Conservation (phyloP, 64 coral and sea anemone genomes). For the Trachythela sp. region DNA sequence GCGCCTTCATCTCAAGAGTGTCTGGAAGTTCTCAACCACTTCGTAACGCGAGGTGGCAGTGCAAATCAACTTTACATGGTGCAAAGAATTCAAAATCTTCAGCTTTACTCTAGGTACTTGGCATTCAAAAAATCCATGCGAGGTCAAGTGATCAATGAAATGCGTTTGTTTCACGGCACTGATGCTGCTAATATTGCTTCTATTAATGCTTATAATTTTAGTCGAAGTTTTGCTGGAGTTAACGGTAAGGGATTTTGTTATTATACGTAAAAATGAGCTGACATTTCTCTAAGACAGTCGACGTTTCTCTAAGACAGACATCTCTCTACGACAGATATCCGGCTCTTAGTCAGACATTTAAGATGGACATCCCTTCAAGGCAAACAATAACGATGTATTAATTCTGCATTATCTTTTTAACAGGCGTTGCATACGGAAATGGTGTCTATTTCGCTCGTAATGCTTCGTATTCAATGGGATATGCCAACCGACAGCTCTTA, state of each 20-base stretch:
- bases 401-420: neutral
- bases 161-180: neutral
- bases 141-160: constrained; percentile 11
- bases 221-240: constrained; percentile 1
- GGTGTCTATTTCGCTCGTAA: constrained; percentile 13
- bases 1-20: neutral
- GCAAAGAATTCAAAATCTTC: constrained; percentile 17
- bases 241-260: neutral
- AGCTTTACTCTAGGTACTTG: neutral
- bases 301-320: no score
- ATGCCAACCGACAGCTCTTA: neutral
- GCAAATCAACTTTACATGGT: neutral
- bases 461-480: neutral
- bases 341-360: no score
- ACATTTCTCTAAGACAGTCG: neutral
- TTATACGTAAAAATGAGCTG: no score
- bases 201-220: neutral
- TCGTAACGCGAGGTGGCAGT: neutral
- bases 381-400: neutral
- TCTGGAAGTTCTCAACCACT: neutral
- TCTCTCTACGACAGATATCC: no score
- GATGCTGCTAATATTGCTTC: constrained; percentile 10
- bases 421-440: neutral
- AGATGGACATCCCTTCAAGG: no score
- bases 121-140: constrained; percentile 9